A percentile compares a stretch with the other conserved stretches of the same genome.
These are phyloP conservation scores for Pogonomyrmex barbatus DNA, from an alignment of 1,140 invertebrate species.

Conservation along the genomic window DNA sequence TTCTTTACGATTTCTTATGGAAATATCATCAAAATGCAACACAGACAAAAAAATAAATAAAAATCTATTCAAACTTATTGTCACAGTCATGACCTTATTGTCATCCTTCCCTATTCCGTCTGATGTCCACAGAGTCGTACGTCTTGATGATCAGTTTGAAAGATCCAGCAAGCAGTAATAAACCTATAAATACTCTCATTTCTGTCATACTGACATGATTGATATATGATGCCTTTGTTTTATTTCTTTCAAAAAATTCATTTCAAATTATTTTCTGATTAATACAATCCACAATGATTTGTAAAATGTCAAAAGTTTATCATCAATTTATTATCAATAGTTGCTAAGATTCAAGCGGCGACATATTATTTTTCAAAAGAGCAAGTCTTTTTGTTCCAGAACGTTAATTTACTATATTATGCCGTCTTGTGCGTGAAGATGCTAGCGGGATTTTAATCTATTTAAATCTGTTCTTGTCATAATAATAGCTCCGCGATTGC, in stretches of 20 bases:
- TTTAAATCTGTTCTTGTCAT: no score
- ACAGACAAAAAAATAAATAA: background rate
- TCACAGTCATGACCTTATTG: background rate
- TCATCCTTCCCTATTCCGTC: background rate
- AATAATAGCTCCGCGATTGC: no score
- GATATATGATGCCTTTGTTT: background rate
- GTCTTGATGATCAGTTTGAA: background rate
- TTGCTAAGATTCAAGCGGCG: no score
- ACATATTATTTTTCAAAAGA: no score
- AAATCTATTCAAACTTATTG: background rate
- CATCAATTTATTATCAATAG: no score
- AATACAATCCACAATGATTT: background rate
- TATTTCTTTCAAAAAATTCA: background rate
- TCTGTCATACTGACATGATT: background rate
- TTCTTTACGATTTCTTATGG: background rate
- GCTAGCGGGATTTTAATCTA: no score
- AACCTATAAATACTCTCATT: background rate
- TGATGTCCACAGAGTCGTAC: background rate
- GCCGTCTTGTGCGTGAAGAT: no score
- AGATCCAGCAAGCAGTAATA: background rate
- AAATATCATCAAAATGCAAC: background rate
- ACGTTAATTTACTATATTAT: no score
- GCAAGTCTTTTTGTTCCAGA: no score
- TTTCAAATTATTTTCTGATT: background rate
- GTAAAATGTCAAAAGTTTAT: no score